These are phyloP conservation scores for Nothura maculosa DNA, from an alignment of 2,797 vertebrate genomes.

Conservation along the genomic window DNA sequence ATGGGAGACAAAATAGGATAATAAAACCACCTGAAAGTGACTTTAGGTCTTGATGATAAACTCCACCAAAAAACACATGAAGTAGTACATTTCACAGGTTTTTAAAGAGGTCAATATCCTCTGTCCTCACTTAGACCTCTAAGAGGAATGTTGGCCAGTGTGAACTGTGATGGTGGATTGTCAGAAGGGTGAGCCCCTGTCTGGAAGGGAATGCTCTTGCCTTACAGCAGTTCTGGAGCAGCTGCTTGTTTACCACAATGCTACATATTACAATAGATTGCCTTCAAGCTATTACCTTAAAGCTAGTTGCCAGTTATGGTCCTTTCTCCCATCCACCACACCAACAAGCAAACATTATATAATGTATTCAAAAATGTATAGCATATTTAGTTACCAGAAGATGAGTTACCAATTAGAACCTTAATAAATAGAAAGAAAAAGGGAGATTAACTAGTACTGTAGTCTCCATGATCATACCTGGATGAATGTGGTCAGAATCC, in stretches of 20 bases:
- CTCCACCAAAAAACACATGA: not conserved
- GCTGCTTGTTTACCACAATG: not conserved
- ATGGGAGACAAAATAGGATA: not conserved
- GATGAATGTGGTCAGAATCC: no score
- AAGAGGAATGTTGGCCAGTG: not conserved
- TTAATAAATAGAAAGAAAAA: not conserved
- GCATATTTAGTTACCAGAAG: not conserved
- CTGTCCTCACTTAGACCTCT: accelerated
- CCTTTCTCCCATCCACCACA: not conserved
- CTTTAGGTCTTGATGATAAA: not conserved
- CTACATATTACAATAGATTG: not conserved
- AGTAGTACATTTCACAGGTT: not conserved
- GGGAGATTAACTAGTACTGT: not conserved
- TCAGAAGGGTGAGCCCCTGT: not conserved
- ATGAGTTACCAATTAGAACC: not conserved
- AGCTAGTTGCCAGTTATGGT: not conserved
- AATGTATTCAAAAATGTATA: not conserved
- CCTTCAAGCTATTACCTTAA: not conserved
- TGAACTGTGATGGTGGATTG: accelerated
- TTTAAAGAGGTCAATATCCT: not conserved
- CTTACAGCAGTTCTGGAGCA: not conserved
- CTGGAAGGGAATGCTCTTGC: not conserved
- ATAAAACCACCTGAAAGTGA: not conserved
- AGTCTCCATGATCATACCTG: no score
- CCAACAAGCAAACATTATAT: not conserved